These are phyloP conservation scores for Anarhynchus alexandrinus DNA, from an alignment of 2,113 vertebrate species.

Conservation along the genomic window DNA sequence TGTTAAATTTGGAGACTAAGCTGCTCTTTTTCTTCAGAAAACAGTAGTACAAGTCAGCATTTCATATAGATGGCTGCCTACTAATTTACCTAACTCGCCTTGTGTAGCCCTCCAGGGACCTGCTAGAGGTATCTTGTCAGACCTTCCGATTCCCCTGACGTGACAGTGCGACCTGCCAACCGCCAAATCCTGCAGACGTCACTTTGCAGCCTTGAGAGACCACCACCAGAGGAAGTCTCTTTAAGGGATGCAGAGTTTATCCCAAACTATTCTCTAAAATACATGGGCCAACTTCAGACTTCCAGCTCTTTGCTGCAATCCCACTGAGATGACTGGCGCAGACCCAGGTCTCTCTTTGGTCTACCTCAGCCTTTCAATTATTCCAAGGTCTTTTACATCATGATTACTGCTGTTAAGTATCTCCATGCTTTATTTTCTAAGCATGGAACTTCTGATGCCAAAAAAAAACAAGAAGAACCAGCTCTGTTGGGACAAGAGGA, in stretches of 20 bases:
- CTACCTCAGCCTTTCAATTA: conserved; percentile 23
- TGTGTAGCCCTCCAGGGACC: not conserved
- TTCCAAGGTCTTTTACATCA: not conserved
- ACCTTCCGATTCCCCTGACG: not conserved
- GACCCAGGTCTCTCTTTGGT: not conserved
- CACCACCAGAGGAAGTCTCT: not conserved
- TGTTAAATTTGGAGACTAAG: not conserved
- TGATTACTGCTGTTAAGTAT: not conserved
- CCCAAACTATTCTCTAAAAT: not conserved
- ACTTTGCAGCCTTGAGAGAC: not conserved
- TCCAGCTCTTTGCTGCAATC: not conserved
- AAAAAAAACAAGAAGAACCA: not conserved
- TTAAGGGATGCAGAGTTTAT: not conserved
- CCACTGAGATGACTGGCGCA: not conserved
- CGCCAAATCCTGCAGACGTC: not conserved
- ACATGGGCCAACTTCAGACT: not conserved
- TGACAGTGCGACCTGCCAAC: not conserved
- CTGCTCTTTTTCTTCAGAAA: not conserved
- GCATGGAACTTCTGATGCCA: not conserved
- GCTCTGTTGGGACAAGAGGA: not conserved
- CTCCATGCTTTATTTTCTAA: not conserved
- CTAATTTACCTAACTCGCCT: not conserved
- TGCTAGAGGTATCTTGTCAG: not conserved
- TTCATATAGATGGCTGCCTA: not conserved
- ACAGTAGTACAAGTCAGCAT: not conserved